Percentiles rank a stretch among this genome's conserved stretches.
Evolutionary conservation across 2,113 vertebrate genomes (phyloP).

Genomic region (Alouatta palliata): DNA sequence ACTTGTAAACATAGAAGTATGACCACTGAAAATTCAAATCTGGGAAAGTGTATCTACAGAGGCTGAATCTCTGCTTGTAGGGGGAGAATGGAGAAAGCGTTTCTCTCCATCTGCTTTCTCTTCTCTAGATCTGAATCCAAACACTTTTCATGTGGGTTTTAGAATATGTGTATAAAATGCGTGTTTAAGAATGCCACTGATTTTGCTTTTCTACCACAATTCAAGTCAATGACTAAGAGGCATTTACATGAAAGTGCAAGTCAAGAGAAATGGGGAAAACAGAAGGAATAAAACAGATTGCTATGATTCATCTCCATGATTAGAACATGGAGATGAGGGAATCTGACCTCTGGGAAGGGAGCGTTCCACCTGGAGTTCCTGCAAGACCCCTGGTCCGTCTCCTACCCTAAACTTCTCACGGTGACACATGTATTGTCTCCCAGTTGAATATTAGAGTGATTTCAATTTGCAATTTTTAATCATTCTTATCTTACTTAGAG

Average conservation of each 20-base stretch:
- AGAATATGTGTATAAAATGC: background rate
- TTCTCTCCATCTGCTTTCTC: background rate
- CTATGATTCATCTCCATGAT: rapidly evolving
- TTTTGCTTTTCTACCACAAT: background rate
- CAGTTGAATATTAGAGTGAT: background rate
- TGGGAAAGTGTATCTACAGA: background rate
- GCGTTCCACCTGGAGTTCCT: background rate
- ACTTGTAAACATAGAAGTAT: constrained; percentile 27
- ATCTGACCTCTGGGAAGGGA: background rate
- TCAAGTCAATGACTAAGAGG: background rate
- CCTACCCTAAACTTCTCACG: background rate
- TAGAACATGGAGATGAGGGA: rapidly evolving
- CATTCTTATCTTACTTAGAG: background rate
- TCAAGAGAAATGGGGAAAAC: background rate
- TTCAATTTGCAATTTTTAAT: background rate
- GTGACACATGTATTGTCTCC: background rate
- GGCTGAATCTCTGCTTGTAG: background rate
- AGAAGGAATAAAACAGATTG: background rate
- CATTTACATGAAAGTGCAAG: background rate
- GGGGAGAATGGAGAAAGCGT: background rate
- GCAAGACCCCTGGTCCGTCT: background rate
- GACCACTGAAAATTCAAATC: background rate
- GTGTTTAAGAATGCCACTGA: background rate
- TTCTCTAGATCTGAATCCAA: background rate
- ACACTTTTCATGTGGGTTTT: background rate